Evolutionary conservation across 2,797 vertebrate genomes (phyloP).

Genomic region (Poecilia picta): DNA sequence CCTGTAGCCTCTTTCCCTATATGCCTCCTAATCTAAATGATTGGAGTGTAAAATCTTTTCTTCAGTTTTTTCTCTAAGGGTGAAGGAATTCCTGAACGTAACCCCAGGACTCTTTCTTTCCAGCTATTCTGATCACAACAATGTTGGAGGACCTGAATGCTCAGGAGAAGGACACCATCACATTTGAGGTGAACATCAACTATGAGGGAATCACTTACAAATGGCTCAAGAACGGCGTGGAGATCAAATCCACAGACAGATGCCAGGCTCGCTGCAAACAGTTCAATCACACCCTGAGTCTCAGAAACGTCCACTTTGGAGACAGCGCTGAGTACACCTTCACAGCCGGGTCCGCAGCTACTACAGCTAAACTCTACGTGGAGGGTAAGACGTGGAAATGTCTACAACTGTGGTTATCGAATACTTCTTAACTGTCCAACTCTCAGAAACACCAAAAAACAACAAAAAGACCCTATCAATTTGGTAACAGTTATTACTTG

Average conservation of each 20-base stretch:
- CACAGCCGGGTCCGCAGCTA: conserved; percentile 89
- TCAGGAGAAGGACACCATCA: conserved; percentile 95
- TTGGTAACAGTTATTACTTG: neutral
- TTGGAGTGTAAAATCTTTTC: neutral
- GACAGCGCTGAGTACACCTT: conserved; percentile 94
- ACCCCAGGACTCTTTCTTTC: conserved; percentile 2
- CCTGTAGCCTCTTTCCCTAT: too few species aligned
- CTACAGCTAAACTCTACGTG: conserved; percentile 91
- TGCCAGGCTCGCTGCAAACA: conserved; percentile 93
- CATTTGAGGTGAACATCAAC: conserved; percentile 95
- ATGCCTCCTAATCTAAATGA: neutral
- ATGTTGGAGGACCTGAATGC: conserved; percentile 94
- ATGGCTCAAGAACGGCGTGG: conserved; percentile 96
- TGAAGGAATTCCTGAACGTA: neutral
- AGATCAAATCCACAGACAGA: conserved; percentile 93
- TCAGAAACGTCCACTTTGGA: conserved; percentile 96
- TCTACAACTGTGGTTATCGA: neutral
- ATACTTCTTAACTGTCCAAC: neutral
- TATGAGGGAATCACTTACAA: conserved; percentile 93
- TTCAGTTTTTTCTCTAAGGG: neutral
- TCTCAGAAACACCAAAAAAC: neutral
- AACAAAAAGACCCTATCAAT: neutral
- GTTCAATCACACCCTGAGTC: conserved; percentile 89
- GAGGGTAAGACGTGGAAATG: conserved; percentile 83
- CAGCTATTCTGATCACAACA: conserved; percentile 91